Percentiles rank a stretch among this genome's conserved stretches.
phyloP scores from a whole-genome alignment of 1,140 invertebrate genomes.

The Apolygus lucorum region DNA sequence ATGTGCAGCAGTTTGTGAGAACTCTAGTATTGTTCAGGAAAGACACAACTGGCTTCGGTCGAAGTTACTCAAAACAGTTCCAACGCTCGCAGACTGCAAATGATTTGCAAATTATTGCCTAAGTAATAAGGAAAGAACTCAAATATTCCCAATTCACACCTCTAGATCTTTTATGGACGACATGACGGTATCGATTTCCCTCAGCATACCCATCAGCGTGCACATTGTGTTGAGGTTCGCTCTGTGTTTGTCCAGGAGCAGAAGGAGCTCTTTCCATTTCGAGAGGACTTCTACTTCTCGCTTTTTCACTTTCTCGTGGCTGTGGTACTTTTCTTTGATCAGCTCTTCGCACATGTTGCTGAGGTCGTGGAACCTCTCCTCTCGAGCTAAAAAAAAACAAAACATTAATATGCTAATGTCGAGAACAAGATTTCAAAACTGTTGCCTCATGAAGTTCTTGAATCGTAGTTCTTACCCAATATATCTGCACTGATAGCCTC shows the following conservation, averaged over 20 bases:
- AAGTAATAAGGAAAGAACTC: too few relatives aligned
- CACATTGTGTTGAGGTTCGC: slow-evolving; percentile 65
- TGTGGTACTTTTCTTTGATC: slow-evolving; percentile 84
- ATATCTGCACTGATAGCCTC: slow-evolving; percentile 98
- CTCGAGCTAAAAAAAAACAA: slow-evolving; percentile 49
- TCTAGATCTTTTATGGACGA: slow-evolving; percentile 72
- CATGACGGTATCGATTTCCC: slow-evolving; percentile 86
- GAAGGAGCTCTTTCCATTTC: slow-evolving; percentile 78
- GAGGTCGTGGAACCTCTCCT: slow-evolving; percentile 89
- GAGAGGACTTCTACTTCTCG: slow-evolving; percentile 79
- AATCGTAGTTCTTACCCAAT: slow-evolving; percentile 67
- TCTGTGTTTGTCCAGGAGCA: slow-evolving; percentile 77
- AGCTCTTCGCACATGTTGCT: slow-evolving; percentile 85
- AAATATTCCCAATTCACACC: too few relatives aligned
- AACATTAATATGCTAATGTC: neutral
- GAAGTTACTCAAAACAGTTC: too few relatives aligned
- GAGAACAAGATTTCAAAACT: slow-evolving; percentile 31
- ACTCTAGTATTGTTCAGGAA: too few relatives aligned
- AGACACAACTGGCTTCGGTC: too few relatives aligned
- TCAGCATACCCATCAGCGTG: slow-evolving; percentile 70
- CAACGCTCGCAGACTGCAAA: too few relatives aligned
- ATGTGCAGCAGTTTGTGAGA: too few relatives aligned
- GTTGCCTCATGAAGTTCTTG: too few relatives aligned
- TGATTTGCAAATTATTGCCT: too few relatives aligned
- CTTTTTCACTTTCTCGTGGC: slow-evolving; percentile 67